phyloP scores from a whole-genome alignment of 2,888 invertebrate species.

The Sepioteuthis lessoniana region DNA sequence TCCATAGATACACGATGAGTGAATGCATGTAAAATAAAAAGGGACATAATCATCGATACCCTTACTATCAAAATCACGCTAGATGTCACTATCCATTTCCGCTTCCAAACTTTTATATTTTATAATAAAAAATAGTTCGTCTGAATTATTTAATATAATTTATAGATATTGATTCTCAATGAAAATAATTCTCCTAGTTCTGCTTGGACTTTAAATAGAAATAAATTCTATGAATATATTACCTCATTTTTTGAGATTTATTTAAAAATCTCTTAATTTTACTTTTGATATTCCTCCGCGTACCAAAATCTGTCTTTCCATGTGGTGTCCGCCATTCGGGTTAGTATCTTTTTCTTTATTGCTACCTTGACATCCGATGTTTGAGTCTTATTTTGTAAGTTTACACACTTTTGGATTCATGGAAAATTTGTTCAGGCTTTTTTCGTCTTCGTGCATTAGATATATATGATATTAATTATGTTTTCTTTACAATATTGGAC shows the following conservation, averaged over 20 bases:
- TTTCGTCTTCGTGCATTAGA: background rate
- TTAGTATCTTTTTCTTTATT: background rate
- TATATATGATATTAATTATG: background rate
- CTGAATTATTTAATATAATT: background rate
- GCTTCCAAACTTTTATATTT: background rate
- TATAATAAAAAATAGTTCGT: background rate
- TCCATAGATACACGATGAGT: background rate
- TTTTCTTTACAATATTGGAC: background rate
- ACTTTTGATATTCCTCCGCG: background rate
- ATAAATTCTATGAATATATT: background rate
- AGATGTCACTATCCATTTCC: background rate
- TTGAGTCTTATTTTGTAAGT: background rate
- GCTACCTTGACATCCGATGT: background rate
- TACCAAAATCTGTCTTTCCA: background rate
- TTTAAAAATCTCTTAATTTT: background rate
- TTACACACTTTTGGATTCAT: background rate
- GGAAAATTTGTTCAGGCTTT: background rate
- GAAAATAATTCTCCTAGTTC: background rate
- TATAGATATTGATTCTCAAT: background rate
- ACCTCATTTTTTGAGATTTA: background rate
- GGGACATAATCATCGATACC: background rate
- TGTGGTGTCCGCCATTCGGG: conserved; percentile 45
- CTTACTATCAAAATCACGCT: background rate
- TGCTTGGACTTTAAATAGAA: background rate
- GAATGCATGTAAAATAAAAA: background rate